Conservation (phyloP, 1,140 invertebrate genomes). For the Papilio aristodemus region DNA sequence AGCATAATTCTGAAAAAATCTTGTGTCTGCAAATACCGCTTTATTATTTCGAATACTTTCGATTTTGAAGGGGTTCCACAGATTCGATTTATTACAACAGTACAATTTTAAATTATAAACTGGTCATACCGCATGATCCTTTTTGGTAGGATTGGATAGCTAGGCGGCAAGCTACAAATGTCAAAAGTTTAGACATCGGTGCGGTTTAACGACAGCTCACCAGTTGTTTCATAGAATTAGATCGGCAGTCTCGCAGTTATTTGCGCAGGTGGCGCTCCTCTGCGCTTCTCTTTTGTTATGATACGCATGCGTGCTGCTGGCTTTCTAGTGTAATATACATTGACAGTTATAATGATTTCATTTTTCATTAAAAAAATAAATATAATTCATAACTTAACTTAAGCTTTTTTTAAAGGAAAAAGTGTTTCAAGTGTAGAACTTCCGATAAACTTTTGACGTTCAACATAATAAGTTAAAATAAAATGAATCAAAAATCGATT, state of each 20-base stretch:
- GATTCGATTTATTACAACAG: too few relatives aligned
- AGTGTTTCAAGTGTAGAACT: conserved; percentile 40
- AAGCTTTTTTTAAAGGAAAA: conserved; percentile 49
- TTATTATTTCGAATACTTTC: conserved; percentile 4
- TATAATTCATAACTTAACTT: conserved; percentile 47
- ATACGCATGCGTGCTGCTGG: conserved; percentile 54
- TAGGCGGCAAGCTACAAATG: conserved; percentile 7
- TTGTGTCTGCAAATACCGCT: too few relatives aligned
- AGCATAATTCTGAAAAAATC: too few relatives aligned
- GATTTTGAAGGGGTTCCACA: conserved; percentile 28
- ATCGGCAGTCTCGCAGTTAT: conserved; percentile 50
- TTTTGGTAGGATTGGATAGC: background rate
- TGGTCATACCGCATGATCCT: background rate
- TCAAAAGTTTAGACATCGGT: background rate
- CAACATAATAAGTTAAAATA: conserved; percentile 42
- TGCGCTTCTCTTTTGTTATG: conserved; percentile 42
- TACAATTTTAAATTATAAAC: conserved; percentile 8
- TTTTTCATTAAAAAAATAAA: conserved; percentile 57
- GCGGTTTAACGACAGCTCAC: too few relatives aligned
- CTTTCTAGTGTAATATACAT: conserved; percentile 50
- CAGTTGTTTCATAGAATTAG: conserved; percentile 36
- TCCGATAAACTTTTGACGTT: conserved; percentile 33
- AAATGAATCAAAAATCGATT: conserved; percentile 66
- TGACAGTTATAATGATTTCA: conserved; percentile 62
- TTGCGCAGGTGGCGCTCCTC: conserved; percentile 59